phyloP scores from a whole-genome alignment of 2,113 vertebrate species.

The Lampris megalopsis region DNA sequence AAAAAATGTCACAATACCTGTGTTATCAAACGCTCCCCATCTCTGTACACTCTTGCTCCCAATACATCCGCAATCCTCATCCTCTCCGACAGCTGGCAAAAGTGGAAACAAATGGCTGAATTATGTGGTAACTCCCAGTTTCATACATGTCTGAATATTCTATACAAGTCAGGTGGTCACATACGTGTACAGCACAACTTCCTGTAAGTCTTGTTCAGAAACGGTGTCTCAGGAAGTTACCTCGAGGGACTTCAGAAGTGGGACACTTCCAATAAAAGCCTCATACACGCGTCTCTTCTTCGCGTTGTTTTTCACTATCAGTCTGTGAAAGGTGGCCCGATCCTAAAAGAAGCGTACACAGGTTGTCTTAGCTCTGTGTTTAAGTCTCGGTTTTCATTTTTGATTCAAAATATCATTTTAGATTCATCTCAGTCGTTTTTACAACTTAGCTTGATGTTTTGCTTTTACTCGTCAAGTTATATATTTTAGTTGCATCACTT shows the following conservation, averaged over 20 bases:
- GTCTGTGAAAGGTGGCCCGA: conserved; percentile 93
- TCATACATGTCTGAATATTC: background rate
- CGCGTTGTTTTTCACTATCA: conserved; percentile 95
- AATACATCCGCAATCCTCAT: conserved; percentile 98
- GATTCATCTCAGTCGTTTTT: background rate
- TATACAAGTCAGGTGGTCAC: background rate
- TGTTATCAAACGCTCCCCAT: conserved; percentile 89
- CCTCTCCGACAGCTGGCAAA: conserved; percentile 86
- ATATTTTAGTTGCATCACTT: too few relatives aligned
- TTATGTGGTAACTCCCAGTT: too few relatives aligned
- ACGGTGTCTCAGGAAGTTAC: conserved; percentile 72
- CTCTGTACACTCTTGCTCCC: conserved; percentile 88
- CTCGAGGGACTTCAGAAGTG: conserved; percentile 93
- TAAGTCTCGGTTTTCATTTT: background rate
- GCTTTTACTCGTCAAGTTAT: too few relatives aligned
- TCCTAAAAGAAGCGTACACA: conserved; percentile 80
- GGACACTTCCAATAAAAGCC: conserved; percentile 93
- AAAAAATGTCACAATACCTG: conserved; percentile 81
- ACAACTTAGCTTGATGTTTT: too few relatives aligned
- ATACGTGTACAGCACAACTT: background rate
- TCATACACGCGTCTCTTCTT: conserved; percentile 94
- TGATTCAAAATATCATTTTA: background rate
- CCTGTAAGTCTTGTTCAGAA: background rate
- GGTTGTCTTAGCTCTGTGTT: background rate
- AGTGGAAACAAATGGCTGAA: conserved; percentile 28